These are phyloP conservation scores for Chironomus tentans DNA, from an alignment of 2,888 invertebrate genomes.

Conservation along the genomic window DNA sequence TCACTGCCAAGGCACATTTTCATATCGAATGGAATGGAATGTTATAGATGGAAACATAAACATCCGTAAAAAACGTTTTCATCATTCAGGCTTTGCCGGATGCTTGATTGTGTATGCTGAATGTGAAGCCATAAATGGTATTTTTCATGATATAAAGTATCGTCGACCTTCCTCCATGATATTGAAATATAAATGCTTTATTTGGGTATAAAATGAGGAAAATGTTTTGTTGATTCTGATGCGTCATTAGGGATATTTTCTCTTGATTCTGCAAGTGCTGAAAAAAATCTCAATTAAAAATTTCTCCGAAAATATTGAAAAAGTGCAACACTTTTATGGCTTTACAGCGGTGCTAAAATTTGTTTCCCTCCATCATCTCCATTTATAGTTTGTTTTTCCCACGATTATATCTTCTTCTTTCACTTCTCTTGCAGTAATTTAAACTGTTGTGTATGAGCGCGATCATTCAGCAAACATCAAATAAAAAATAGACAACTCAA, in stretches of 20 bases:
- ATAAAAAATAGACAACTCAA: background rate
- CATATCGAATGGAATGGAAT: no score
- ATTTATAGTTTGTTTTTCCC: background rate
- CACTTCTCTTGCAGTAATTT: no score
- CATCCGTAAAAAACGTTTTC: background rate
- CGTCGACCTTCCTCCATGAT: background rate
- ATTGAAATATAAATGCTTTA: no score
- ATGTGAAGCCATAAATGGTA: background rate
- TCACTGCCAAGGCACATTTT: no score
- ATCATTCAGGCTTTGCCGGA: background rate
- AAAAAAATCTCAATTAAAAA: no score
- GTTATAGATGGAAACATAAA: background rate
- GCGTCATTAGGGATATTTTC: no score
- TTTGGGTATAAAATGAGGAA: no score
- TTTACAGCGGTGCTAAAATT: background rate
- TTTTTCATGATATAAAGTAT: background rate
- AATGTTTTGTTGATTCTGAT: no score
- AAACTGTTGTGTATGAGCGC: no score
- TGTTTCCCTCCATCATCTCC: no score
- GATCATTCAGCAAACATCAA: no score
- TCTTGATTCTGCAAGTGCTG: no score
- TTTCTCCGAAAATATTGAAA: background rate
- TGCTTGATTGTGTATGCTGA: background rate
- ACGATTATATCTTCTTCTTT: background rate
- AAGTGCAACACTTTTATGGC: background rate